Conservation (phyloP, 2,113 vertebrate genomes). For the Narcine bancroftii region DNA sequence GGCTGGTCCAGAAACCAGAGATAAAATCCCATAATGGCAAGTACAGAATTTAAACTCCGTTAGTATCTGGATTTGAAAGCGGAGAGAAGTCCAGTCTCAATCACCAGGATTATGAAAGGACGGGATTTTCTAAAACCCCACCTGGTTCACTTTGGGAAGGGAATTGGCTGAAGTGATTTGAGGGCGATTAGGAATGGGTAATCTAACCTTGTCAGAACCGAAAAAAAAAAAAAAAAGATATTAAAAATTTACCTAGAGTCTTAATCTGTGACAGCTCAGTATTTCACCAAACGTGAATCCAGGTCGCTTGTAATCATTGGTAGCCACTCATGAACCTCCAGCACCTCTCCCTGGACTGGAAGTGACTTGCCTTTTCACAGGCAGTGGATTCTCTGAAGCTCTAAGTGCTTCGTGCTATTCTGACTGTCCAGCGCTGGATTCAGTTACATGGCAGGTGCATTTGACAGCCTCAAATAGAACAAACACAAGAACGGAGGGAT, state of each 20-base stretch:
- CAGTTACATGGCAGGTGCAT: slow-evolving; percentile 62
- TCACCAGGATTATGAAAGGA: too few species aligned
- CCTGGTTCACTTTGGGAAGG: too few species aligned
- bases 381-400: neutral
- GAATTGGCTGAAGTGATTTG: too few species aligned
- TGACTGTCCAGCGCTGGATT: slow-evolving; percentile 55
- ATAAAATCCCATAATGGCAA: too few species aligned
- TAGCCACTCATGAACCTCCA: neutral
- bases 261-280: neutral
- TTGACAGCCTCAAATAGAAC: slow-evolving; percentile 57
- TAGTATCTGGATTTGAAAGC: too few species aligned
- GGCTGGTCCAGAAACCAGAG: too few species aligned
- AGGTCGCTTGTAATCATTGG: neutral
- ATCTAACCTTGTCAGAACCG: too few species aligned
- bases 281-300: neutral
- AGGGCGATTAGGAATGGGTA: too few species aligned
- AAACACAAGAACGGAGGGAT: slow-evolving; percentile 66
- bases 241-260: neutral
- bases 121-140: too few species aligned
- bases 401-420: slow-evolving; percentile 53
- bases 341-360: neutral
- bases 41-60: too few species aligned
- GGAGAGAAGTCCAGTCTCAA: too few species aligned
- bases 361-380: neutral
- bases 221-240: too few species aligned